Evolutionary conservation across 2,888 invertebrate genomes (phyloP).

Genomic region (Drosophila colorata): DNA sequence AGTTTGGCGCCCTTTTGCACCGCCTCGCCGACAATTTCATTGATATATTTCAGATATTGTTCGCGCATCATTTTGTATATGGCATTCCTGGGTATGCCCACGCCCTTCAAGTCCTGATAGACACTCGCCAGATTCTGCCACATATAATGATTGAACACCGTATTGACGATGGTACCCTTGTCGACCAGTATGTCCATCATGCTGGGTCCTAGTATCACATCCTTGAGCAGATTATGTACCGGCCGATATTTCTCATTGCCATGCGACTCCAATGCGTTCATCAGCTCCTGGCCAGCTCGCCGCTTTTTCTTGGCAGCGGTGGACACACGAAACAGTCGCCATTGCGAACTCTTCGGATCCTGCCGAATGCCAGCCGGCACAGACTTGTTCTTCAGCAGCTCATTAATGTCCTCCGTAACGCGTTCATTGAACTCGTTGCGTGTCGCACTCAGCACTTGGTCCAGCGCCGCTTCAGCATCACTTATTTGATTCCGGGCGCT

Average conservation of each 20-base stretch:
- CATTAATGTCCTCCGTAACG: neutral
- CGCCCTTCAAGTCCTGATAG: conserved; percentile 21
- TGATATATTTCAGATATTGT: conserved; percentile 43
- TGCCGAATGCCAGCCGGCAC: neutral
- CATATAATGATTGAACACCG: conserved; percentile 48
- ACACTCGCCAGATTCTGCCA: conserved; percentile 37
- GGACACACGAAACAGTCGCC: neutral
- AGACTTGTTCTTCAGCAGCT: neutral
- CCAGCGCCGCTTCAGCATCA: too few species aligned
- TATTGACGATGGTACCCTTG: neutral
- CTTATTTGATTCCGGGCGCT: too few species aligned
- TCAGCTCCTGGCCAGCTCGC: neutral
- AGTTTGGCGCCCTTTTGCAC: conserved; percentile 10
- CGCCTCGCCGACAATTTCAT: conserved; percentile 5
- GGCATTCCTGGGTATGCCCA: neutral
- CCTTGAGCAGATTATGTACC: conserved; percentile 10
- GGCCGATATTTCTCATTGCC: accelerated
- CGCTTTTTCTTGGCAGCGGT: neutral
- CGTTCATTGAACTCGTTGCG: too few species aligned
- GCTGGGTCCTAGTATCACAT: conserved; percentile 23
- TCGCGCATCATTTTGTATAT: conserved; percentile 6
- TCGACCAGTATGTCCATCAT: conserved; percentile 27
- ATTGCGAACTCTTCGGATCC: neutral
- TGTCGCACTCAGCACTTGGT: too few species aligned
- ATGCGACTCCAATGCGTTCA: neutral